These are phyloP conservation scores for Zoroaster sp. DNA, from an alignment of 53 echinoderm and acorn worm genomes.

Conservation along the genomic window DNA sequence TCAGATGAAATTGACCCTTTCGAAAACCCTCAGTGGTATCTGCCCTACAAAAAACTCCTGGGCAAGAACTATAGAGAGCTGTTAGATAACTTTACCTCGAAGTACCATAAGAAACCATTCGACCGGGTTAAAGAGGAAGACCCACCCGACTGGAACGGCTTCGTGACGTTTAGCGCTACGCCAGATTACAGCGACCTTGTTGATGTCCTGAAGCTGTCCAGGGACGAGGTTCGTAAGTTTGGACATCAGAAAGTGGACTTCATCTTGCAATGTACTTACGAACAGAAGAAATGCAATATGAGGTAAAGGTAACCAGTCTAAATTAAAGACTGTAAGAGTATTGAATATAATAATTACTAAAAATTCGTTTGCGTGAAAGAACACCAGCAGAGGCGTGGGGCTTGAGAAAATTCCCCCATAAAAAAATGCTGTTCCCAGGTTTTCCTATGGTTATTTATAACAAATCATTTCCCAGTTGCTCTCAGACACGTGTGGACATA, in stretches of 20 bases:
- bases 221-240: slow-evolving; percentile 7
- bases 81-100: neutral
- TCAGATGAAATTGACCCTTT: neutral
- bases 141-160: slow-evolving; percentile 60
- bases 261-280: slow-evolving; percentile 63
- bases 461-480: too few species aligned
- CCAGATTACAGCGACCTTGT: slow-evolving; percentile 56
- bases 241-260: slow-evolving; percentile 59
- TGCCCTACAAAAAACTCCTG: neutral
- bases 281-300: slow-evolving; percentile 37
- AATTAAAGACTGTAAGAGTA: neutral
- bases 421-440: too few species aligned
- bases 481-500: too few species aligned
- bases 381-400: too few species aligned
- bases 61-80: neutral
- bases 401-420: too few species aligned
- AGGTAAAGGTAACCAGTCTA: neutral
- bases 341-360: neutral
- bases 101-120: neutral
- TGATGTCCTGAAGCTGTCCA: slow-evolving; percentile 1
- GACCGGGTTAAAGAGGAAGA: slow-evolving; percentile 21
- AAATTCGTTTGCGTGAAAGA: too few species aligned
- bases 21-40: neutral
- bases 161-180: slow-evolving; percentile 40
- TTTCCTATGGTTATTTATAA: too few species aligned